Evolutionary conservation across 2,888 invertebrate genomes (phyloP).

Genomic region (Fragum sueziense): DNA sequence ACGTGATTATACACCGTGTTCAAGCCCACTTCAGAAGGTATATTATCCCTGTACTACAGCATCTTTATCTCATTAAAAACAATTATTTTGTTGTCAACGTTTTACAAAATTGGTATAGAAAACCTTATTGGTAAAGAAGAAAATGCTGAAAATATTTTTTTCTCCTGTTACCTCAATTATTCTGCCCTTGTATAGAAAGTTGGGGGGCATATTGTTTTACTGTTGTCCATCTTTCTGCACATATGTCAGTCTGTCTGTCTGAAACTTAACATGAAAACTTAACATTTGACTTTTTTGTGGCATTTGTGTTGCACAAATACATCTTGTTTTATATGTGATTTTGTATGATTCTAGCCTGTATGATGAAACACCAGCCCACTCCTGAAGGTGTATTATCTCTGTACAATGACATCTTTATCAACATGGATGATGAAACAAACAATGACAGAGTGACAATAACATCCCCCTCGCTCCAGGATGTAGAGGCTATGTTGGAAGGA

Average conservation of each 20-base stretch:
- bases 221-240: no score
- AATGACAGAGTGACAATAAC: slow-evolving; percentile 4
- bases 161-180: no score
- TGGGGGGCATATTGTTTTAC: no score
- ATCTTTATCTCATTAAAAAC: no score
- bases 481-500: background rate
- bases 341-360: slow-evolving; percentile 40
- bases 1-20: no score
- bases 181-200: no score
- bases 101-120: no score
- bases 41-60: slow-evolving; percentile 15
- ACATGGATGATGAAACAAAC: slow-evolving; percentile 13
- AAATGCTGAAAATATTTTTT: no score
- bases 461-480: background rate
- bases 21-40: background rate
- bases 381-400: slow-evolving; percentile 13
- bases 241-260: no score
- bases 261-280: no score
- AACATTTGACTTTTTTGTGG: no score
- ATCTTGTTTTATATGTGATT: background rate
- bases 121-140: slow-evolving; percentile 2
- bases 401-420: slow-evolving; percentile 30
- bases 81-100: no score
- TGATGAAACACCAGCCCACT: slow-evolving; percentile 13
- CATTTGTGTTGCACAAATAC: background rate